Percentiles rank a stretch among this genome's conserved stretches.
Conservation (phyloP, 2,797 vertebrate species). For the Pelodytes ibericus region DNA sequence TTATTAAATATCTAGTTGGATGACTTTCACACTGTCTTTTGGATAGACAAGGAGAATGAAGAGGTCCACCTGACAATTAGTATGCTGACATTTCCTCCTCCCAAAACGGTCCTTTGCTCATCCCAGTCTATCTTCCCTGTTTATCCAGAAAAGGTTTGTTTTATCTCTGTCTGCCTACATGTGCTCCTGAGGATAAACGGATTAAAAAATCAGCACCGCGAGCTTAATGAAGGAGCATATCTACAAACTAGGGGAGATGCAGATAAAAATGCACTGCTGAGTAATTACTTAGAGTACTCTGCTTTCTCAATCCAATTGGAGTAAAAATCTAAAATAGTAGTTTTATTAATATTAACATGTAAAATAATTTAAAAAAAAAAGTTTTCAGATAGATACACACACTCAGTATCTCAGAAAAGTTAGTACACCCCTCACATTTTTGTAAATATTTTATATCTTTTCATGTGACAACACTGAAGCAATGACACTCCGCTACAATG, state of each 20-base stretch:
- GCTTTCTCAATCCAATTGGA: too few relatives aligned
- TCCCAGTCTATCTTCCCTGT: not conserved
- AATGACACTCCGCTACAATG: too few relatives aligned
- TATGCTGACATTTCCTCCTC: conserved; percentile 19
- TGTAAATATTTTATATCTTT: too few relatives aligned
- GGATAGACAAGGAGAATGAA: conserved; percentile 43
- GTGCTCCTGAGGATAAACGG: conserved; percentile 8
- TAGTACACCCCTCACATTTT: too few relatives aligned
- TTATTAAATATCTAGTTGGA: conserved; percentile 57
- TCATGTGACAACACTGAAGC: too few relatives aligned
- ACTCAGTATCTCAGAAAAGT: too few relatives aligned
- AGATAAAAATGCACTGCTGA: not conserved
- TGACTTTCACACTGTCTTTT: conserved; percentile 53
- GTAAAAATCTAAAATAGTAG: too few relatives aligned
- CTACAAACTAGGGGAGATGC: not conserved
- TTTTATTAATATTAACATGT: too few relatives aligned
- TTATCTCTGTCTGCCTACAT: not conserved
- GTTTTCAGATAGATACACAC: too few relatives aligned
- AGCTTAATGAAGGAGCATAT: not conserved
- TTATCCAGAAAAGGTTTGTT: conserved; percentile 14
- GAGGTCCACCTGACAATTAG: conserved; percentile 45
- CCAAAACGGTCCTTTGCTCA: not conserved
- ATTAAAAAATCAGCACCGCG: not conserved
- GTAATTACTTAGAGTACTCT: not conserved
- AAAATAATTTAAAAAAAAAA: too few relatives aligned